These are phyloP conservation scores for Mormyrus lacerda DNA, from an alignment of 2,113 vertebrate species.

Conservation along the genomic window DNA sequence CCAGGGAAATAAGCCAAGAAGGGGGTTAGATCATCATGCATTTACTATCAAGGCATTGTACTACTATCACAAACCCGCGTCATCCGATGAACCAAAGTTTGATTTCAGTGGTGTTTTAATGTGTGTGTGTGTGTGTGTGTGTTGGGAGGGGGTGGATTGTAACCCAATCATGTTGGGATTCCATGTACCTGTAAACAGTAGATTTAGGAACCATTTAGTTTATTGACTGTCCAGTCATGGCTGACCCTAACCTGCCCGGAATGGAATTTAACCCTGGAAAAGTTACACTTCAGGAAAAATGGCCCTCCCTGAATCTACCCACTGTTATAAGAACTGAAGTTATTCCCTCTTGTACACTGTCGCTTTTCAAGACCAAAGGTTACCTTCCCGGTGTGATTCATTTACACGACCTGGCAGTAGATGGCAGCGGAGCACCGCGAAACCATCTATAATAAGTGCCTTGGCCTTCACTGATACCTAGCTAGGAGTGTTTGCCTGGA, in stretches of 20 bases:
- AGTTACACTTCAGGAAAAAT: neutral
- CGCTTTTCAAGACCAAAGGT: neutral
- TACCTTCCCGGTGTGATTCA: neutral
- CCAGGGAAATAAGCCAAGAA: conserved; percentile 37
- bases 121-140: neutral
- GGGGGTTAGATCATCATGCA: conserved; percentile 39
- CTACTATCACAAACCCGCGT: neutral
- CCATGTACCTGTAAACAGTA: neutral
- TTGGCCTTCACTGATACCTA: neutral
- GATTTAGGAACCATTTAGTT: neutral
- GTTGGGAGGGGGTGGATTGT: neutral
- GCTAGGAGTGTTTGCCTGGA: neutral
- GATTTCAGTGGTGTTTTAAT: neutral
- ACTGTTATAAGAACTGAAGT: neutral
- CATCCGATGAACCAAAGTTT: neutral
- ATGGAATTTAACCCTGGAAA: neutral
- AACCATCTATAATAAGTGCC: neutral
- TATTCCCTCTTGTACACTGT: neutral
- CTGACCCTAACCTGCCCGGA: neutral
- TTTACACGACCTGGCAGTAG: conserved; percentile 32
- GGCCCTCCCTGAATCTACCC: neutral
- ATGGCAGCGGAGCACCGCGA: conserved; percentile 33
- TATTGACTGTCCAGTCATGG: neutral
- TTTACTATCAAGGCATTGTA: conserved; percentile 10
- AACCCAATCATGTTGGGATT: neutral